phyloP scores from a whole-genome alignment of 2,888 invertebrate genomes.

The Dendrolimus pini region DNA sequence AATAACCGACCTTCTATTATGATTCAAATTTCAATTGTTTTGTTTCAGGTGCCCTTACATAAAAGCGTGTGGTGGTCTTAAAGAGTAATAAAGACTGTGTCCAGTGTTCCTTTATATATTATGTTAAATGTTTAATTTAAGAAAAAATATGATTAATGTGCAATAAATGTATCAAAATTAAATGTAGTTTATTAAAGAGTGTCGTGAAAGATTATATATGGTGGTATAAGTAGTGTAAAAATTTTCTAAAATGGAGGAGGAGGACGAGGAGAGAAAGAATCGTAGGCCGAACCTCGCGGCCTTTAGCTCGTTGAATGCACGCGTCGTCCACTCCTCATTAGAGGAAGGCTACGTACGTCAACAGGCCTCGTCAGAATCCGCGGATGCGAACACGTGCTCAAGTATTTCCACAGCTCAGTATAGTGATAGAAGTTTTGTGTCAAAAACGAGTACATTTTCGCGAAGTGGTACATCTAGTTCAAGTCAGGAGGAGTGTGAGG shows the following conservation, averaged over 20 bases:
- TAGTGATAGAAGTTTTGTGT: conserved; percentile 69
- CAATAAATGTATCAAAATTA: conserved; percentile 55
- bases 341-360: conserved; percentile 53
- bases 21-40: conserved; percentile 20
- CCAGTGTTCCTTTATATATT: conserved; percentile 67
- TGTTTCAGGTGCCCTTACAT: conserved; percentile 63
- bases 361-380: conserved; percentile 76
- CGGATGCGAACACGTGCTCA: conserved; percentile 69
- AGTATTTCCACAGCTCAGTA: conserved; percentile 65
- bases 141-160: conserved; percentile 23
- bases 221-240: conserved; percentile 16
- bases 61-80: conserved; percentile 57
- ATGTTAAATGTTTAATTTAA: conserved; percentile 47
- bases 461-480: conserved; percentile 81
- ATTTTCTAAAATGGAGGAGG: conserved; percentile 60
- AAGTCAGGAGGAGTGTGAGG: conserved; percentile 82
- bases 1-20: no score
- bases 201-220: conserved; percentile 27
- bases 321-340: conserved; percentile 54
- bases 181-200: conserved; percentile 58
- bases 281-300: conserved; percentile 54
- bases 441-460: conserved; percentile 70
- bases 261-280: conserved; percentile 58
- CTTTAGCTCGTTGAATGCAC: conserved; percentile 50
- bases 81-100: conserved; percentile 75